Percentiles rank a stretch among this genome's conserved stretches.
phyloP scores from a whole-genome alignment of 92 coral and sea anemone genomes.

The Zoanthus sansibaricus region DNA sequence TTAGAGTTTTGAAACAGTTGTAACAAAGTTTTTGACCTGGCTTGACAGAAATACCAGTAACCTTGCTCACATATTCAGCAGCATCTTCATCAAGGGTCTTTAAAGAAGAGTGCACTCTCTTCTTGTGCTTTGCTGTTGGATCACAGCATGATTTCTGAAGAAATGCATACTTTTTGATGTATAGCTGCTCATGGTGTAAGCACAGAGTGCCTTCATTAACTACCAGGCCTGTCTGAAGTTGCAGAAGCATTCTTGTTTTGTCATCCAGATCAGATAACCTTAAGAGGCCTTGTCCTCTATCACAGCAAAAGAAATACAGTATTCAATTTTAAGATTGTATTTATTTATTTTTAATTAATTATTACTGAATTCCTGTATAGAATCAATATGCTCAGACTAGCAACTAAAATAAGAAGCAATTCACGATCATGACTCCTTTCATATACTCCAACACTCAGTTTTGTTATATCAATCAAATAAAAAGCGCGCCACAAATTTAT shows the following conservation, averaged over 20 bases:
- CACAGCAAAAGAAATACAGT: too few relatives aligned
- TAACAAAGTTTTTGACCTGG: conserved; percentile 12
- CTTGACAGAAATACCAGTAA: conserved; percentile 24
- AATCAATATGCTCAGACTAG: too few relatives aligned
- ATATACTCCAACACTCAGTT: too few relatives aligned
- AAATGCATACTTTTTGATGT: conserved; percentile 35
- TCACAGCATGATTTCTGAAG: conserved; percentile 38
- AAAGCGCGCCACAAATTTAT: too few relatives aligned
- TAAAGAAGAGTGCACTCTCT: conserved; percentile 1
- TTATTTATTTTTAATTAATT: too few relatives aligned
- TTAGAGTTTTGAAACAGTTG: neutral
- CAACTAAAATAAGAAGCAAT: too few relatives aligned
- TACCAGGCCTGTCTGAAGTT: conserved; percentile 32
- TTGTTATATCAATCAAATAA: too few relatives aligned
- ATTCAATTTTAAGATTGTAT: too few relatives aligned
- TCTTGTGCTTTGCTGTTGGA: conserved; percentile 15
- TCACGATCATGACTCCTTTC: too few relatives aligned
- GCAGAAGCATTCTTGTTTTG: conserved; percentile 41
- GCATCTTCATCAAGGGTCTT: conserved; percentile 35
- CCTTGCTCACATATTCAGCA: conserved; percentile 12
- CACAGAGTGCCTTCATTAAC: conserved; percentile 42
- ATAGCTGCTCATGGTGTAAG: conserved; percentile 42
- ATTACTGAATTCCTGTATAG: too few relatives aligned
- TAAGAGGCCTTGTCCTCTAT: conserved; percentile 36
- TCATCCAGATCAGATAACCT: conserved; percentile 30